Percentiles rank a stretch among this genome's conserved stretches.
phyloP scores from a whole-genome alignment of 2,888 invertebrate genomes.

The Helobdella robusta region DNA sequence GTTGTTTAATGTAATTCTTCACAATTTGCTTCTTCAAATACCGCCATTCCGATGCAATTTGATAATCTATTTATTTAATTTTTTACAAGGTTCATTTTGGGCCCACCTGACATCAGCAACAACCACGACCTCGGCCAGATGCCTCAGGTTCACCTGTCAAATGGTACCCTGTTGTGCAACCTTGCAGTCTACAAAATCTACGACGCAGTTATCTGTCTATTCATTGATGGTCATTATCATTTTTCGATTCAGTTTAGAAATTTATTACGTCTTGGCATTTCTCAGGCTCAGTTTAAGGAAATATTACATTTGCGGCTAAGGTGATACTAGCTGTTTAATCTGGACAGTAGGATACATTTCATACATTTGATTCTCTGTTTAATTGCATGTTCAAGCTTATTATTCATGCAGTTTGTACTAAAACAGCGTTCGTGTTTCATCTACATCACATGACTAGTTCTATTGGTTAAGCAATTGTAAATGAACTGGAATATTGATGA shows the following conservation, averaged over 20 bases:
- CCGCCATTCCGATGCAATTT: too few species aligned
- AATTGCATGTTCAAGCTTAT: neutral
- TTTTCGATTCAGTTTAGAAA: too few species aligned
- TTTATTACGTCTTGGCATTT: too few species aligned
- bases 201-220: slow-evolving; percentile 75
- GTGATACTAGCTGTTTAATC: neutral
- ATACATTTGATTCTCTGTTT: neutral
- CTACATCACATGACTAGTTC: too few species aligned
- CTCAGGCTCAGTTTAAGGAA: too few species aligned
- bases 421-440: too few species aligned
- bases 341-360: neutral
- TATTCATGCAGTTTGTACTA: neutral
- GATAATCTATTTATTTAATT: slow-evolving; percentile 3
- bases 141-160: slow-evolving; percentile 60
- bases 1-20: too few species aligned
- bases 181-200: slow-evolving; percentile 74
- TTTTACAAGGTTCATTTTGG: slow-evolving; percentile 53
- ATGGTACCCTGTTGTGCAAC: slow-evolving; percentile 58
- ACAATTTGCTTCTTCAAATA: too few species aligned
- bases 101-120: slow-evolving; percentile 57
- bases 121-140: slow-evolving; percentile 57
- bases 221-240: slow-evolving; percentile 61
- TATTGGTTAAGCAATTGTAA: too few species aligned
- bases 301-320: too few species aligned
- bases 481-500: too few species aligned